These are phyloP conservation scores for Zaprionus vittiger DNA, from an alignment of 1,140 invertebrate genomes.

Conservation along the genomic window DNA sequence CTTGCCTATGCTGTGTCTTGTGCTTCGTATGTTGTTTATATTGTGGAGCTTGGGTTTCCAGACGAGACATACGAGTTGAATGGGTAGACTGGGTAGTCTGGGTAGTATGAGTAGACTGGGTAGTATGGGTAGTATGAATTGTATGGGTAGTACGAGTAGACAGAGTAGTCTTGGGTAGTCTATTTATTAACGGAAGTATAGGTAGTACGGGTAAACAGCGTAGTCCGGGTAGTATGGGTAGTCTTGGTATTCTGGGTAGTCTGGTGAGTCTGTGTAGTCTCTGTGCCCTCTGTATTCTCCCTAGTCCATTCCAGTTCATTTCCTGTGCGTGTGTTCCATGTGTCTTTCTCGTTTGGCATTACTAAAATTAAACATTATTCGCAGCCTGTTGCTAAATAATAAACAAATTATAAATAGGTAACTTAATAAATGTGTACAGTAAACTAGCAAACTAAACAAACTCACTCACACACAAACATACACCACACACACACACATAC, in stretches of 20 bases:
- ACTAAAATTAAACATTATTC: constrained; percentile 74
- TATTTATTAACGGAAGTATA: not conserved
- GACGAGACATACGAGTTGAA: not conserved
- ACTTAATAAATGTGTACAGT: constrained; percentile 74
- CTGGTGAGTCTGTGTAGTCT: not conserved
- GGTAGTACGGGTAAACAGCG: not conserved
- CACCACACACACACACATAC: constrained; percentile 16
- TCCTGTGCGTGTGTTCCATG: constrained; percentile 39
- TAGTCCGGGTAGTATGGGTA: not conserved
- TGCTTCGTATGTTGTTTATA: constrained; percentile 30
- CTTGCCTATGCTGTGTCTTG: not conserved
- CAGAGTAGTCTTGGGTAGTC: not conserved
- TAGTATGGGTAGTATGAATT: not conserved
- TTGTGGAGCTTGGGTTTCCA: constrained; percentile 27
- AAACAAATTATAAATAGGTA: constrained; percentile 83
- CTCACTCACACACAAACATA: constrained; percentile 17
- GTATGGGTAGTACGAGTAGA: not conserved
- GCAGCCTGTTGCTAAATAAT: constrained; percentile 77
- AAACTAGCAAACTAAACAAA: constrained; percentile 44
- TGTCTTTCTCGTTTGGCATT: constrained; percentile 30
- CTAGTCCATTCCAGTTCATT: constrained; percentile 1
- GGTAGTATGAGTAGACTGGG: not conserved
- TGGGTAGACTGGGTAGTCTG: not conserved
- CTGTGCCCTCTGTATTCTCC: not conserved
- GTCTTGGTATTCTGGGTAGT: not conserved